phyloP scores from a whole-genome alignment of 35 echinoderm and acorn worm genomes.

The Heliocidaris tuberculata region DNA sequence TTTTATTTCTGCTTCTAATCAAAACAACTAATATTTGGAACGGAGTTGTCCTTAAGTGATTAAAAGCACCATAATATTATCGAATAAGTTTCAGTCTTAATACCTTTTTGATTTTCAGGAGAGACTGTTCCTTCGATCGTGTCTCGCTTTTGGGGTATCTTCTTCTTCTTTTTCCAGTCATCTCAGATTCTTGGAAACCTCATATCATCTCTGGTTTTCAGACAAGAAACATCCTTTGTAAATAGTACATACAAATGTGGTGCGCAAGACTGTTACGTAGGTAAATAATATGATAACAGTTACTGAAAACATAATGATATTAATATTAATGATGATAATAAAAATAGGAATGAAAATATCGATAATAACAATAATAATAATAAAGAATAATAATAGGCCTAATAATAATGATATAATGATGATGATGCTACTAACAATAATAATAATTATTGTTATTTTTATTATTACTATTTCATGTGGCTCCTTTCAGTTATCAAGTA shows the following conservation, averaged over 20 bases:
- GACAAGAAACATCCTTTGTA: slow-evolving; percentile 27
- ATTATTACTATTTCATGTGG: too few relatives aligned
- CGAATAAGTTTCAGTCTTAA: not conserved
- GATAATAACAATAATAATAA: too few relatives aligned
- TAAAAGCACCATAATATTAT: too few relatives aligned
- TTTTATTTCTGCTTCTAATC: not conserved
- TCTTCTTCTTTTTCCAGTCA: slow-evolving; percentile 95
- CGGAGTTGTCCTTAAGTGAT: too few relatives aligned
- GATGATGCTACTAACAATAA: too few relatives aligned
- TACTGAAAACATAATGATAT: not conserved
- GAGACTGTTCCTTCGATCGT: slow-evolving; percentile 64
- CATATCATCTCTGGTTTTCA: slow-evolving; percentile 82
- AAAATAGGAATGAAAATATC: too few relatives aligned
- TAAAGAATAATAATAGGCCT: too few relatives aligned
- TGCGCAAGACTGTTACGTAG: slow-evolving; percentile 81
- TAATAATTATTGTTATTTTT: too few relatives aligned
- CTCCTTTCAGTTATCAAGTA: too few relatives aligned
- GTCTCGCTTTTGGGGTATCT: slow-evolving; percentile 91
- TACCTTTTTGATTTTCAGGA: not conserved
- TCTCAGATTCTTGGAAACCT: slow-evolving; percentile 90
- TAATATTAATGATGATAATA: too few relatives aligned
- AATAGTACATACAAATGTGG: slow-evolving; percentile 63
- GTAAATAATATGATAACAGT: slow-evolving; percentile 43
- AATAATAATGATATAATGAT: too few relatives aligned
- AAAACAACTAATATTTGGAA: too few relatives aligned